Conservation (phyloP, 2,113 vertebrate genomes). For the Sula dactylatra region DNA sequence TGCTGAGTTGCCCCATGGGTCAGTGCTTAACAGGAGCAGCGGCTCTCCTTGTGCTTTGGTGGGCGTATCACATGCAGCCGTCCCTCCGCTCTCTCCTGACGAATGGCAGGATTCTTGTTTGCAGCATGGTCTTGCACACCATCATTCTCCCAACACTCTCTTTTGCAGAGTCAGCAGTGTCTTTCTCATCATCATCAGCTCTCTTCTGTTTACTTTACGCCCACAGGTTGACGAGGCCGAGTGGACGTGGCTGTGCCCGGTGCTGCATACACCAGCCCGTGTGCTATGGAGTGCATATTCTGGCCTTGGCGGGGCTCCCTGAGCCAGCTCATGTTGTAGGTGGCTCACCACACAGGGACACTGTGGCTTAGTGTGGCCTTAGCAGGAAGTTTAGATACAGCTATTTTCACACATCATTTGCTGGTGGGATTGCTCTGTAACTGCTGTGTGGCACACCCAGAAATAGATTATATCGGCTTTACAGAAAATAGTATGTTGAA, state of each 20-base stretch:
- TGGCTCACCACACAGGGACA: neutral
- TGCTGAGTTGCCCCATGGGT: neutral
- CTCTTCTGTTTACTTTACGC: neutral
- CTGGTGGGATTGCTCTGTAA: neutral
- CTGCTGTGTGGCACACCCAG: neutral
- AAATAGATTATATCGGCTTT: neutral
- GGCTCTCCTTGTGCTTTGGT: neutral
- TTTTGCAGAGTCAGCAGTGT: neutral
- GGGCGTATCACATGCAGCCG: fast-evolving
- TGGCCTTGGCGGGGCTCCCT: neutral
- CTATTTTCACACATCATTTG: neutral
- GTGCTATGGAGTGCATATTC: neutral
- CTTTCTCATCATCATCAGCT: neutral
- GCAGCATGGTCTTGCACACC: neutral
- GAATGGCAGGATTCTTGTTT: neutral
- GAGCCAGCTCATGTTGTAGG: fast-evolving
- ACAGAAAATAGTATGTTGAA: neutral
- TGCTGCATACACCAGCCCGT: neutral
- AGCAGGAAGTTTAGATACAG: neutral
- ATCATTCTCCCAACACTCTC: neutral
- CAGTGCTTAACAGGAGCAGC: neutral
- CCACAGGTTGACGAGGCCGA: neutral
- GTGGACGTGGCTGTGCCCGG: neutral
- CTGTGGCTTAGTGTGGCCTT: neutral
- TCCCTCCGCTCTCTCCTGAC: neutral